Conservation (phyloP, 2,113 vertebrate genomes). For the Vireo altiloquus region DNA sequence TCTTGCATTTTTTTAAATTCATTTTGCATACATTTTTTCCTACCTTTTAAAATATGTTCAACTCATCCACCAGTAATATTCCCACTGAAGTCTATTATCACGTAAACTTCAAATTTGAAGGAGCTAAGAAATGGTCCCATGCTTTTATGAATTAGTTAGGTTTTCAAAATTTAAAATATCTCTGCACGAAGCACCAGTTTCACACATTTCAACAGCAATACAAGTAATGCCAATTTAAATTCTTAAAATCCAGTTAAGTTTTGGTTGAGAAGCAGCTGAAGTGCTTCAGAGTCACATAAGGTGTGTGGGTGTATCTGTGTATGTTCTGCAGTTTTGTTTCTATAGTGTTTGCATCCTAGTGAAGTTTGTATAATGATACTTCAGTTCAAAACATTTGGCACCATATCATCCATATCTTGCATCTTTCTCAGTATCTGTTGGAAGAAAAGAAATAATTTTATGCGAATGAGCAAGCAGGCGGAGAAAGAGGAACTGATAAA, state of each 20-base stretch:
- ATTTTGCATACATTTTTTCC: not conserved
- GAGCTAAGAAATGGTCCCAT: not conserved
- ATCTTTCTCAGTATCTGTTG: constrained; percentile 75
- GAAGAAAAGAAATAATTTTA: constrained; percentile 35
- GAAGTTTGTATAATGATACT: constrained; percentile 65
- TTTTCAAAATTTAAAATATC: constrained; percentile 49
- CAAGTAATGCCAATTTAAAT: constrained; percentile 51
- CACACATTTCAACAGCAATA: constrained; percentile 27
- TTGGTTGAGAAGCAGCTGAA: constrained; percentile 58
- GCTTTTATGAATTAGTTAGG: constrained; percentile 46
- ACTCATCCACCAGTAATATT: constrained; percentile 34
- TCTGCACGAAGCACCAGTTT: constrained; percentile 49
- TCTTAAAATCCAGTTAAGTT: constrained; percentile 70
- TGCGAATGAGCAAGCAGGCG: not conserved
- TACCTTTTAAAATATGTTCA: not conserved
- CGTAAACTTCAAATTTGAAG: constrained; percentile 22
- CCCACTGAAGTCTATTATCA: not conserved
- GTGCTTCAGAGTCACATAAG: constrained; percentile 45
- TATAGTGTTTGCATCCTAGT: constrained; percentile 72
- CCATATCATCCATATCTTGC: constrained; percentile 61
- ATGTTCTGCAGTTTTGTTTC: constrained; percentile 60
- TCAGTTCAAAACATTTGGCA: constrained; percentile 67
- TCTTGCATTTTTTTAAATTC: constrained; percentile 18
- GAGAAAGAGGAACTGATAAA: not conserved
- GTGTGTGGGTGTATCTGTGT: not conserved